Evolutionary conservation across 2,797 vertebrate species (phyloP).

Genomic region (Enteromius paludinosus): DNA sequence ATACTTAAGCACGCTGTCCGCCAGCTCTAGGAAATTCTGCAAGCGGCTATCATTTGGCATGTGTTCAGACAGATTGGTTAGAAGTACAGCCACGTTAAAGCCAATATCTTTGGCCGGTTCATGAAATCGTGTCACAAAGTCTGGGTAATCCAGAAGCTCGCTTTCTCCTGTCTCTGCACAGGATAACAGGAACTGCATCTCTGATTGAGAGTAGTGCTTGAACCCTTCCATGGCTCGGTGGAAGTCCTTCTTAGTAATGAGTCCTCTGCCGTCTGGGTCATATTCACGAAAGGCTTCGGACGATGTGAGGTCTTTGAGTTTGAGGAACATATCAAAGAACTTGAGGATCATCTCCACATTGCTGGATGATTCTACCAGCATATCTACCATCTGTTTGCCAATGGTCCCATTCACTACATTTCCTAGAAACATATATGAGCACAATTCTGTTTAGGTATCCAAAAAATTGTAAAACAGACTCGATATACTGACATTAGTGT

Average conservation of each 20-base stretch:
- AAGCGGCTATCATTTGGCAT: conserved; percentile 91
- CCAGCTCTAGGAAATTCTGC: conserved; percentile 87
- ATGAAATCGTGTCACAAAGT: conserved; percentile 91
- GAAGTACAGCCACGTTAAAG: conserved; percentile 91
- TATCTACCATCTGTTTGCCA: conserved; percentile 98
- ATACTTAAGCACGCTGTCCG: conserved; percentile 89
- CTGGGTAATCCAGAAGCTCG: conserved; percentile 88
- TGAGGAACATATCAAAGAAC: conserved; percentile 97
- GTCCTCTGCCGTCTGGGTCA: conserved; percentile 85
- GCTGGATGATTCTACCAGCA: conserved; percentile 94
- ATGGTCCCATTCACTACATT: conserved; percentile 96
- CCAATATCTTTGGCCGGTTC: conserved; percentile 96
- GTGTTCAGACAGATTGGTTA: conserved; percentile 94
- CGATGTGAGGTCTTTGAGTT: conserved; percentile 92
- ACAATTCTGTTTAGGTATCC: not conserved
- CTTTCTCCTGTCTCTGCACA: conserved; percentile 86
- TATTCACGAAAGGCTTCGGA: conserved; percentile 90
- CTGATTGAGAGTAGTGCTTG: conserved; percentile 86
- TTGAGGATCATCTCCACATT: conserved; percentile 96
- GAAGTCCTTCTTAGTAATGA: conserved; percentile 92
- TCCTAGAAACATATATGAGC: conserved; percentile 77
- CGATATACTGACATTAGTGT: not conserved
- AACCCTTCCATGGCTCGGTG: conserved; percentile 93
- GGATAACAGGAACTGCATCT: conserved; percentile 89
- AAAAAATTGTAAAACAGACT: conserved; percentile 4